Evolutionary conservation across 2,888 invertebrate genomes (phyloP), one percentile per base, ranked within the genome.

Genomic region (Cenopis cana): DNA sequence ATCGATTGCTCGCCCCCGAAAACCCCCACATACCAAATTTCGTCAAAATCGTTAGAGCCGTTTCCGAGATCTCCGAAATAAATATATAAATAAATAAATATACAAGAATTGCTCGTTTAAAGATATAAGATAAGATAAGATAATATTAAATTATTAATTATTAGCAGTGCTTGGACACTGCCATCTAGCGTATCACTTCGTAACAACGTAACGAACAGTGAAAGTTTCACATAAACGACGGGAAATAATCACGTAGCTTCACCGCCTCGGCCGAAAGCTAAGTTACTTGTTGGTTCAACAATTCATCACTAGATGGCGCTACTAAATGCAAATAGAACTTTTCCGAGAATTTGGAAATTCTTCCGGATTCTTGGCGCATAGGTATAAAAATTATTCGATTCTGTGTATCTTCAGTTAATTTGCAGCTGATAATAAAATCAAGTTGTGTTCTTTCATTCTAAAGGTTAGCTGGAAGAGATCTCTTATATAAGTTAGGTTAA

Each of bases 261-360:
- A 29, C 14, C 14, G n/a, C 20, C 20, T 18, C 3, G 14, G 12
- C 18, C 54, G 46, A 55, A 36, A 70, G 4, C 54, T 17, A 33
- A 41, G 57, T 65, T 59, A 36, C 33, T 49, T n/a, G 12, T 41
- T 52, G 12, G 59, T 70, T 18, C 52, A 41, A 1, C 33, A 50
- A 8, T 17, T 41, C 12, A 3, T 18, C n/a, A 29, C 52, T 65
- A 65, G 69, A 59, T 70, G 69, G 65, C 65, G 38, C 24, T 20
- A 64, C 24, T 17, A 17, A 41, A 41, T 8, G 17, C 1, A n/a
- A 36, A 52, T n/a, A 29, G 12, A 38, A 20, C 6, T 20, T 10
- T 24, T 33, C 1, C 17, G 6, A 52, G 20, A 33, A 33, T 33
- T 33, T 33, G 0, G 33, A 5, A 33, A 8, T 33, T 33, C 33